Base-by-base conservation (phyloP, 2,888 invertebrate species). In the Scaptomyza reducta region DNA sequence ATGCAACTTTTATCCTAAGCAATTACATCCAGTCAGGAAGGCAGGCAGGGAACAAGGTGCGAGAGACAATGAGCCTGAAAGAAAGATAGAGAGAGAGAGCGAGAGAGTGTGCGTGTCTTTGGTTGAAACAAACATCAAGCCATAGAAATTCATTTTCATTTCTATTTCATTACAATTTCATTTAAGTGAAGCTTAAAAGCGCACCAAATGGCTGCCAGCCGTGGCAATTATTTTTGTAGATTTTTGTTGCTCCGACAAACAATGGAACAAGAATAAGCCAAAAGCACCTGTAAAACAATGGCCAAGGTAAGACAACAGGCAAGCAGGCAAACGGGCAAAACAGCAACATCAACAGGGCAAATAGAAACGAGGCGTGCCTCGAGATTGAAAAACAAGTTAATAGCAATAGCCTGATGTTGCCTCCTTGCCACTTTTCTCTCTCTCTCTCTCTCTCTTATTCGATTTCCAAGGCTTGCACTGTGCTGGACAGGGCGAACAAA, bases 101-200 rank as follows among this genome's bases (percentile, higher is more conserved):
- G 4, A 33, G 13, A 33, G 10, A 1, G 31, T 10, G 31, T 10
- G 31, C 31, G 27, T 10, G 9, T 9, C 6, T 27, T 38, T 56
- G 42, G 46, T 61, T 40, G 77, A 46, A 40, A 72, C 77, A 86
- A 84, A 77, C 87, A 82, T 82, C 87, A 83, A 82, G 88, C 86
- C 80, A 82, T 75, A 76, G 70, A 79, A 80, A 86, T 86, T 83
- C 87, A 86, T 81, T 81, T 75, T 70, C 70, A 84, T 74, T 86
- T 80, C 68, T 73, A 78, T 74, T 83, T 84, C 84, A 84, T 86
- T 84, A 88, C 80, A 86, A 87, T 84, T 84, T 84, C 83, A 77
- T 84, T 87, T 83, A 85, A 82, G 86, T 82, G 83, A 82, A 85
- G 83, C 88, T 87, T 82, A 85, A 86, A 87, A 84, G 88, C 86